These are phyloP conservation scores for Cardinalis cardinalis DNA, from an alignment of 2,113 vertebrate species.

Conservation along the genomic window DNA sequence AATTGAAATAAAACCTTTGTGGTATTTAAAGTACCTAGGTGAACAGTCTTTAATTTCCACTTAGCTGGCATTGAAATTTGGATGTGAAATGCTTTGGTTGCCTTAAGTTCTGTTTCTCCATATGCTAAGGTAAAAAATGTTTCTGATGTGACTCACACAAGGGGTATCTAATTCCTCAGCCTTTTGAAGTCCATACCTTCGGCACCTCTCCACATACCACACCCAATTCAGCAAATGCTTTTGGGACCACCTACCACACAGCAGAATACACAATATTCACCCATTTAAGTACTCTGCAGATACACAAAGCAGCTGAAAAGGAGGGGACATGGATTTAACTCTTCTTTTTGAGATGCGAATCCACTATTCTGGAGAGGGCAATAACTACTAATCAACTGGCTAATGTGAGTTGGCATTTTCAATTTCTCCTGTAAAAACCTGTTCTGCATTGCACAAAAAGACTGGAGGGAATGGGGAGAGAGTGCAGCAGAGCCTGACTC, in stretches of 20 bases:
- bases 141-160: neutral
- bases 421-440: constrained; percentile 55
- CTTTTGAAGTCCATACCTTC: neutral
- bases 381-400: constrained; percentile 47
- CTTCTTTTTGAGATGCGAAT: constrained; percentile 34
- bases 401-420: constrained; percentile 57
- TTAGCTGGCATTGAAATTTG: neutral
- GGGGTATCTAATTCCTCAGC: neutral
- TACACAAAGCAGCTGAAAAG: neutral
- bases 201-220: neutral
- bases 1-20: neutral
- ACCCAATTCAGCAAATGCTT: neutral
- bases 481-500: constrained; percentile 32
- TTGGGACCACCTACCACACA: neutral
- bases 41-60: neutral
- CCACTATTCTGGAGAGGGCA: constrained; percentile 14
- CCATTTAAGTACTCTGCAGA: neutral
- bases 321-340: neutral
- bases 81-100: neutral
- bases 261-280: neutral
- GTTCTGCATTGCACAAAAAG: neutral
- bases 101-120: neutral
- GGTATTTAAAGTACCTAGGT: neutral
- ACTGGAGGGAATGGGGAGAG: neutral
- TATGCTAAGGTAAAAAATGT: neutral